Evolutionary conservation across 2,888 invertebrate species (phyloP).

Genomic region (Sarcophaga variegata): DNA sequence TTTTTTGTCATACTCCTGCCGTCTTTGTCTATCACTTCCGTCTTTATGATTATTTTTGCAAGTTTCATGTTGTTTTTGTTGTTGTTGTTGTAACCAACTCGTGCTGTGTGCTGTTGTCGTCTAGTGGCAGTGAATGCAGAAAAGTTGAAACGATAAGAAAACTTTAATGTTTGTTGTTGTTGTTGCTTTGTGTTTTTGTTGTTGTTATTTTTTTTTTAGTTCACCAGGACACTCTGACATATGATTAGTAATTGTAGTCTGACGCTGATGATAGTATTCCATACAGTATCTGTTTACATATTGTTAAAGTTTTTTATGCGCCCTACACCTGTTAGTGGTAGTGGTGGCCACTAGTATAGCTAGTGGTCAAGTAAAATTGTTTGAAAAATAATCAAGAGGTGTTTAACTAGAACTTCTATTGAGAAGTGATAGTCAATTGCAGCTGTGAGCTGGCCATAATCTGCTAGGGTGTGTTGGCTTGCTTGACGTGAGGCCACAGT

Average conservation of each 20-base stretch:
- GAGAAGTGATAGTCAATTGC: too few relatives aligned
- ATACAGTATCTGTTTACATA: conserved; percentile 66
- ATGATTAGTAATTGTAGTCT: conserved; percentile 68
- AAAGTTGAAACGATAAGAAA: conserved; percentile 65
- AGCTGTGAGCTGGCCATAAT: too few relatives aligned
- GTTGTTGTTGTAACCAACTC: conserved; percentile 31
- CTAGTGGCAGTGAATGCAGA: conserved; percentile 47
- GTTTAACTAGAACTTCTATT: too few relatives aligned
- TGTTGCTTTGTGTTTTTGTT: background rate
- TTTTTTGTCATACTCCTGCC: background rate
- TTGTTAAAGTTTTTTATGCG: conserved; percentile 62
- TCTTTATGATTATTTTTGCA: conserved; percentile 49
- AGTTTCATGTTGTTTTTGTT: conserved; percentile 11
- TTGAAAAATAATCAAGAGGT: too few relatives aligned
- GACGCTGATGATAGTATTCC: conserved; percentile 67
- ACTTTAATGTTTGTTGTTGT: conserved; percentile 34
- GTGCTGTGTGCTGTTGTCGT: conserved; percentile 1
- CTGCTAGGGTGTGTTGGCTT: too few relatives aligned
- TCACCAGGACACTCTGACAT: conserved; percentile 67
- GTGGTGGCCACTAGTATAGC: too few relatives aligned
- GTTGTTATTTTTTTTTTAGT: conserved; percentile 44
- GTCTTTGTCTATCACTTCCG: background rate
- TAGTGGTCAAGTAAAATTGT: too few relatives aligned
- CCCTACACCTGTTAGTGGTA: background rate
- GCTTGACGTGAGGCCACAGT: too few relatives aligned